Conservation (phyloP, 2,888 invertebrate genomes). For the Priocnemis perturbator region DNA sequence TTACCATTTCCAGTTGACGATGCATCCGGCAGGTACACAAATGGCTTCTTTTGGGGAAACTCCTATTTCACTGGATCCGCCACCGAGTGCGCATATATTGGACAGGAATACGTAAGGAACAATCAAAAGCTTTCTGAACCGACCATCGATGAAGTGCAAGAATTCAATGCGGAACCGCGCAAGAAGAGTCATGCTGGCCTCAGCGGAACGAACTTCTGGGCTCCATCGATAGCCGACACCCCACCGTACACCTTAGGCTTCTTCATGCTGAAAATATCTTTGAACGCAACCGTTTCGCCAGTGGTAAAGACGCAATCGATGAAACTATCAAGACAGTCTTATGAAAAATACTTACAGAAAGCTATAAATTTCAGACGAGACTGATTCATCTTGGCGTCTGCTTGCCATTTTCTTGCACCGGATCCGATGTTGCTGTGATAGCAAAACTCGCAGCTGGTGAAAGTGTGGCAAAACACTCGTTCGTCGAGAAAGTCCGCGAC, state of each 20-base stretch:
- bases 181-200: slow-evolving; percentile 57
- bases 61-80: slow-evolving; percentile 73
- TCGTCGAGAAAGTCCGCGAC: slow-evolving; percentile 81
- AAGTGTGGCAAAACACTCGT: slow-evolving; percentile 73
- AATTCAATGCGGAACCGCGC: slow-evolving; percentile 60
- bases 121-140: slow-evolving; percentile 21
- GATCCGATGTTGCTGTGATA: slow-evolving; percentile 78
- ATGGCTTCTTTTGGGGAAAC: slow-evolving; percentile 74
- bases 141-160: slow-evolving; percentile 49
- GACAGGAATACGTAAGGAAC: slow-evolving; percentile 40
- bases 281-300: slow-evolving; percentile 63
- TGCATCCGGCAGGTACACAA: slow-evolving; percentile 72
- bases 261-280: slow-evolving; percentile 67
- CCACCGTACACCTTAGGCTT: slow-evolving; percentile 72
- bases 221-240: slow-evolving; percentile 45
- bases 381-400: slow-evolving; percentile 86
- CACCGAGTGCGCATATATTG: slow-evolving; percentile 70
- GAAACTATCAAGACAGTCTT: neutral
- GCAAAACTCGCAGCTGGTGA: slow-evolving; percentile 76
- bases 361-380: slow-evolving; percentile 77
- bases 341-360: neutral
- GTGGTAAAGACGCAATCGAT: slow-evolving; percentile 42
- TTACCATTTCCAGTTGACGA: slow-evolving; percentile 66
- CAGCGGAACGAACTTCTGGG: slow-evolving; percentile 43
- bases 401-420: slow-evolving; percentile 83